A percentile compares a stretch with the other conserved stretches of the same genome.
Evolutionary conservation across 2,797 vertebrate genomes (phyloP).

Genomic region (Rhodeus uyekii): DNA sequence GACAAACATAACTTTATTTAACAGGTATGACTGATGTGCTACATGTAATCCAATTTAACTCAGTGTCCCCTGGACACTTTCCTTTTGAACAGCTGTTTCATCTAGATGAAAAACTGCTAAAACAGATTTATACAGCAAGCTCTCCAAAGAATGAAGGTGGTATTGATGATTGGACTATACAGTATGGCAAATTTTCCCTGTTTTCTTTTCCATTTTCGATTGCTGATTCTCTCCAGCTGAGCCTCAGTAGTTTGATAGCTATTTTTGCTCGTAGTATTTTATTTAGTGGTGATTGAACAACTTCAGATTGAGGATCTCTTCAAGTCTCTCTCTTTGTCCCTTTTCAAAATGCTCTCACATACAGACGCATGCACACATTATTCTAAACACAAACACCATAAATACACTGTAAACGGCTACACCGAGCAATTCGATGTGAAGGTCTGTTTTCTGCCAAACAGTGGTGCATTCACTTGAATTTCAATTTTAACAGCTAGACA

Average conservation of each 20-base stretch:
- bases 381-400: constrained; percentile 6
- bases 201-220: constrained; percentile 1
- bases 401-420: neutral
- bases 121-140: constrained; percentile 29
- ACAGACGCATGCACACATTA: neutral
- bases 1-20: constrained; percentile 12
- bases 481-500: constrained; percentile 3
- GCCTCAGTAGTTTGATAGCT: constrained; percentile 1
- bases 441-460: constrained; percentile 17
- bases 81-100: constrained; percentile 32
- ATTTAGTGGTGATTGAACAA: constrained; percentile 2
- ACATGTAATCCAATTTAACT: constrained; percentile 31
- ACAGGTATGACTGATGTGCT: neutral
- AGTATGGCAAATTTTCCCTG: neutral
- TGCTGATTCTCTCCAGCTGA: constrained; percentile 18
- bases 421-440: neutral
- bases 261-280: constrained; percentile 23
- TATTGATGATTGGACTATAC: constrained; percentile 5
- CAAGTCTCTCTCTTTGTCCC: neutral
- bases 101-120: constrained; percentile 15
- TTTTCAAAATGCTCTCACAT: neutral
- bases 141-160: neutral
- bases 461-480: constrained; percentile 29
- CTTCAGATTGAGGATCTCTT: neutral
- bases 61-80: constrained; percentile 19